Evolutionary conservation across 2,797 vertebrate genomes (phyloP), one percentile per base, ranked within the genome.

Genomic region (Vultur gryphus): DNA sequence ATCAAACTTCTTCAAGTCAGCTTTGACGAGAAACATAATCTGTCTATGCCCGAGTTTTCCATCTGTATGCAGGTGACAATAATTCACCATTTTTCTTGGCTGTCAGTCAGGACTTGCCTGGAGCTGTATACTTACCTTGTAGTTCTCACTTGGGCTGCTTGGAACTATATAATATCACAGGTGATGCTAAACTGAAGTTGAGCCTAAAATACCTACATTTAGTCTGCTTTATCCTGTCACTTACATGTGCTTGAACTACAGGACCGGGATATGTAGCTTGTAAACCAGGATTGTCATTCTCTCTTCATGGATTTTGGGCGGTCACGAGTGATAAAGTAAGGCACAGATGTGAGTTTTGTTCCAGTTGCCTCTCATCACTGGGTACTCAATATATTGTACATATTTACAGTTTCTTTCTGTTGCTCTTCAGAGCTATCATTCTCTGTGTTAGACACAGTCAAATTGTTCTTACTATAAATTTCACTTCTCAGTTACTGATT

Each of bases 401-500:
- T 69, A 61, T 77, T 94, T 73, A 48, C 6, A 39, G 13, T 43
- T 76, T 5, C 23, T 76, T 69, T 52, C 37, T 76, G 10, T 67
- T 73, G 35, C 23, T 92, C 11, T 83, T 84, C 49, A 73, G 70
- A 90, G 44, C 54, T 79, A 58, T 89, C 46, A 54, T 83, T 72
- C 29, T 84, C 35, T 44, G 7, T 73, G 41, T 87, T 59, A 59
- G 26, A 54, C 16, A 43, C 46, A 67, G 84, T 91, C 72, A 95
- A 62, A 82, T 89, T 83, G 26, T 33, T 94, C 49, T 67, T 91
- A 55, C 43, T 87, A 12, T 84, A 90, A 82, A 89, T 93, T 92
- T 89, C 52, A 62, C 66, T 93, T 90, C 58, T 85, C 71, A 73
- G 44, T 82, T 96, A 91, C 39, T 66, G 89, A 89, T 94, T 91